Conservation (phyloP, 2,888 invertebrate species). For the Linyphia triangularis region DNA sequence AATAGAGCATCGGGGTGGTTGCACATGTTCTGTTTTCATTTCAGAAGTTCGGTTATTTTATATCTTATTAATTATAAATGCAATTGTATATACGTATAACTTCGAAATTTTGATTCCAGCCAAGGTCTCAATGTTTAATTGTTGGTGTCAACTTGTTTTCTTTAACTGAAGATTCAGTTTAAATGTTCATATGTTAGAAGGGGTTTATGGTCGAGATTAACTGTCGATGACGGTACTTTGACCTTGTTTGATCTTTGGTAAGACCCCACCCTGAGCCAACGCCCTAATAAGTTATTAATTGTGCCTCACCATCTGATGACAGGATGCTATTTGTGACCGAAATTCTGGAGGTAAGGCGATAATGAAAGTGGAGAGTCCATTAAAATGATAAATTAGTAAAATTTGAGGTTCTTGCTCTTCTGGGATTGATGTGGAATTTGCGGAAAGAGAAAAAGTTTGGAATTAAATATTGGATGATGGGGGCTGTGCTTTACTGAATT, state of each 20-base stretch:
- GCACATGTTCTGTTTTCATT: too few relatives aligned
- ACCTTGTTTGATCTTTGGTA: not conserved
- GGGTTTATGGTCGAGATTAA: not conserved
- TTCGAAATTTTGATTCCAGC: too few relatives aligned
- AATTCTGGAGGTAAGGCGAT: not conserved
- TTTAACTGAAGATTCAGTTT: too few relatives aligned
- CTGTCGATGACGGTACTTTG: constrained; percentile 5
- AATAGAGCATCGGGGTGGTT: too few relatives aligned
- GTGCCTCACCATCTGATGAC: constrained; percentile 41
- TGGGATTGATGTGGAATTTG: not conserved
- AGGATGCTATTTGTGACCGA: not conserved
- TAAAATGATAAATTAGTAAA: constrained; percentile 44
- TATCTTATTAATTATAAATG: too few relatives aligned
- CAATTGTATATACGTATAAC: too few relatives aligned
- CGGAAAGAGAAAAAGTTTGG: not conserved
- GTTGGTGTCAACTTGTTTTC: too few relatives aligned
- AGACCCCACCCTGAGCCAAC: constrained; percentile 38
- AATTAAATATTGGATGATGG: not conserved
- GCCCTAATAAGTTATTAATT: constrained; percentile 63
- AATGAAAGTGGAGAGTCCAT: constrained; percentile 45
- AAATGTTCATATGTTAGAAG: too few relatives aligned
- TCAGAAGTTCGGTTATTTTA: too few relatives aligned
- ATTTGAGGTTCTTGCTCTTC: not conserved
- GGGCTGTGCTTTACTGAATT: too few relatives aligned
- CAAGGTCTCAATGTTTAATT: too few relatives aligned